phyloP scores from a whole-genome alignment of 1,140 invertebrate species.

The Paralvinella palmiformis region DNA sequence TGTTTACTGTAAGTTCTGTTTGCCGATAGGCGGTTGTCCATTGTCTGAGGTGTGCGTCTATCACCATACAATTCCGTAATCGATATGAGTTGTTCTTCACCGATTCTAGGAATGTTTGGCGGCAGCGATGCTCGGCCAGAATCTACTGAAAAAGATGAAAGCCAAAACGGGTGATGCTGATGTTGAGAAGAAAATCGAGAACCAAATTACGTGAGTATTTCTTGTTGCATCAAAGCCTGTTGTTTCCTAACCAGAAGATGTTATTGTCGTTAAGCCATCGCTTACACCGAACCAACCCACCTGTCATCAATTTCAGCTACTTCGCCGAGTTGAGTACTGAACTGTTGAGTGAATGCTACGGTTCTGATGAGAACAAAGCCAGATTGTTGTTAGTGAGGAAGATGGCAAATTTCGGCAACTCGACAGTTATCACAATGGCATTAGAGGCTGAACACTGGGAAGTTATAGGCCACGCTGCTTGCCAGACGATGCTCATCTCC shows the following conservation, averaged over 20 bases:
- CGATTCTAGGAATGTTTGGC: slow-evolving; percentile 40
- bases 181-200: background rate
- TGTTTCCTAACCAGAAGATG: too few relatives aligned
- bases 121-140: slow-evolving; percentile 41
- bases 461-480: too few relatives aligned
- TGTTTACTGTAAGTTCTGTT: background rate
- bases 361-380: slow-evolving; percentile 40
- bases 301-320: too few relatives aligned
- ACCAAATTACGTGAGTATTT: too few relatives aligned
- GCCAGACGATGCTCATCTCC: too few relatives aligned
- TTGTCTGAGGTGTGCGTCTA: background rate
- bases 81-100: too few relatives aligned
- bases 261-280: too few relatives aligned
- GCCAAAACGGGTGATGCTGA: slow-evolving; percentile 39
- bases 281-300: too few relatives aligned
- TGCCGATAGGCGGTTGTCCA: background rate
- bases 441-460: too few relatives aligned
- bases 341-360: slow-evolving; percentile 45
- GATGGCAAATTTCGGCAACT: slow-evolving; percentile 38
- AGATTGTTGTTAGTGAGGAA: slow-evolving; percentile 39
- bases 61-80: too few relatives aligned
- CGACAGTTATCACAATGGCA: slow-evolving; percentile 44
- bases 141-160: slow-evolving; percentile 33
- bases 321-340: slow-evolving; percentile 41
- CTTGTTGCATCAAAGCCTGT: too few relatives aligned